Evolutionary conservation across 1,140 invertebrate species (phyloP).

Genomic region (Drosophila aff.): DNA sequence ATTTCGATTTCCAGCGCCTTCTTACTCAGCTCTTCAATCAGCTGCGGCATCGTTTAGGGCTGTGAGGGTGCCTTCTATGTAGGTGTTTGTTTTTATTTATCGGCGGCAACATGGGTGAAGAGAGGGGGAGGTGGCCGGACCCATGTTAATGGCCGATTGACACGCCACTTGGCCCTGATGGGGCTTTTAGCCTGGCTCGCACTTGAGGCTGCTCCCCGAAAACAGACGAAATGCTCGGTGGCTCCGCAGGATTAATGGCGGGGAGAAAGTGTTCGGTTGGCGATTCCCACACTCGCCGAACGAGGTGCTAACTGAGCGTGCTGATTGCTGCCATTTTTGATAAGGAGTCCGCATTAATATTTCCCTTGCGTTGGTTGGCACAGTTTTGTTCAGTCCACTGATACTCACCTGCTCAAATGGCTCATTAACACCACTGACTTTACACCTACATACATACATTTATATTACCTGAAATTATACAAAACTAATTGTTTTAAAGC

Average conservation of each 20-base stretch:
- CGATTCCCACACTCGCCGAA: conserved; percentile 37
- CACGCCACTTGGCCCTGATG: conserved; percentile 79
- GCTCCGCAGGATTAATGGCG: conserved; percentile 56
- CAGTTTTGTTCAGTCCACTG: conserved; percentile 38
- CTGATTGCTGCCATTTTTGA: conserved; percentile 82
- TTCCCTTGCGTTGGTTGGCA: conserved; percentile 60
- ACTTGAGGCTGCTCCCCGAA: conserved; percentile 18
- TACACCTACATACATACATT: background rate
- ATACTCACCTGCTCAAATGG: conserved; percentile 6
- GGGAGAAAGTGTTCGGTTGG: conserved; percentile 10
- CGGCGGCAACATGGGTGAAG: conserved; percentile 27
- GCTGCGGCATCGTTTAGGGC: conserved; percentile 36
- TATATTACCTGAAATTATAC: background rate
- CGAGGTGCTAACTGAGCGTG: conserved; percentile 81
- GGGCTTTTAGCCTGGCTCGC: conserved; percentile 39
- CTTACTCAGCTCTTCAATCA: conserved; percentile 27
- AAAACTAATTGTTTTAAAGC: background rate
- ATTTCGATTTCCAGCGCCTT: conserved; percentile 11
- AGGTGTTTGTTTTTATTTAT: conserved; percentile 70
- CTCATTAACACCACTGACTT: conserved; percentile 9
- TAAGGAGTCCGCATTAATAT: conserved; percentile 79
- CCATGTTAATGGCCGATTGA: conserved; percentile 81
- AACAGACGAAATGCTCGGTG: conserved; percentile 45
- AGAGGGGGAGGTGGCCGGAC: conserved; percentile 14
- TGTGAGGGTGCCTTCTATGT: conserved; percentile 15